Evolutionary conservation across 1,140 invertebrate genomes (phyloP).

Genomic region (Parapsyche elsis): DNA sequence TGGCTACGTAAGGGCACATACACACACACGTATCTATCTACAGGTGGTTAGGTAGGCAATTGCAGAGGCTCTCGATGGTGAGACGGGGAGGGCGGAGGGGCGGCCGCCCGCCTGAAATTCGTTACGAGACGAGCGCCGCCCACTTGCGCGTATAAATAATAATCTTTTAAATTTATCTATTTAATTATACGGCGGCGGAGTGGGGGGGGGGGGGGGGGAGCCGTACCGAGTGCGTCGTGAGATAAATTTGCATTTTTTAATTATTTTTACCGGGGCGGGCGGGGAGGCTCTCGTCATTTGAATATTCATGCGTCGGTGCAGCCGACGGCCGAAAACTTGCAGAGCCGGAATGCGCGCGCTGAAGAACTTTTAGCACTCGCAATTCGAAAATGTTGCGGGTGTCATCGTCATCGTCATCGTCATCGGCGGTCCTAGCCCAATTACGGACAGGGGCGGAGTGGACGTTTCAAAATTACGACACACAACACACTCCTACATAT

Average conservation of each 20-base stretch:
- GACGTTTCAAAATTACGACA: background rate
- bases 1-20: too few relatives aligned
- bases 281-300: slow-evolving; percentile 54
- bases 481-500: too few relatives aligned
- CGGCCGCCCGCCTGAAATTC: slow-evolving; percentile 53
- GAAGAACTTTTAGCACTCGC: background rate
- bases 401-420: background rate
- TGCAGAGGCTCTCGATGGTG: too few relatives aligned
- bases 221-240: slow-evolving; percentile 46
- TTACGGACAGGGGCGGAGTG: background rate
- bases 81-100: background rate
- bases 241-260: slow-evolving; percentile 57
- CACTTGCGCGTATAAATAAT: slow-evolving; percentile 57
- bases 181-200: slow-evolving; percentile 55
- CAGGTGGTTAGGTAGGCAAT: too few relatives aligned
- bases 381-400: background rate
- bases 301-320: slow-evolving; percentile 52
- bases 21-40: too few relatives aligned
- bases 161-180: slow-evolving; percentile 58
- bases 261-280: slow-evolving; percentile 55
- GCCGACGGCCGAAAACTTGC: background rate
- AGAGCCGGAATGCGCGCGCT: slow-evolving; percentile 22
- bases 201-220: slow-evolving; percentile 39
- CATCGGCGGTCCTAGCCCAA: background rate
- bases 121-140: slow-evolving; percentile 55